Conservation (phyloP, 2,888 invertebrate genomes). For the Frankliniella fusca region DNA sequence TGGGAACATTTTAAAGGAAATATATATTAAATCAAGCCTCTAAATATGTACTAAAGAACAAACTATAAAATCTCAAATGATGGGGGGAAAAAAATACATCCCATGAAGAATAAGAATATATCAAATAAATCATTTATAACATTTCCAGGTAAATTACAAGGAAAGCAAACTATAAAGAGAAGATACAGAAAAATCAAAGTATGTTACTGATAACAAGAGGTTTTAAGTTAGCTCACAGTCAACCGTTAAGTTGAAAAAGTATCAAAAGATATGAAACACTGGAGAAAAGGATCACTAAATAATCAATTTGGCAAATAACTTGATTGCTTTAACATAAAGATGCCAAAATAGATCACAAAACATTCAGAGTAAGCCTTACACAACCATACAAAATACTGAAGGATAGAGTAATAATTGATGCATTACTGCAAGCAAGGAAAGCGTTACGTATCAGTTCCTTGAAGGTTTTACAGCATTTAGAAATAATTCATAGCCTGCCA, state of each 20-base stretch:
- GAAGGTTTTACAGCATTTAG: too few species aligned
- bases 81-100: neutral
- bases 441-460: neutral
- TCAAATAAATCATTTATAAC: neutral
- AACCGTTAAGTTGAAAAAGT: neutral
- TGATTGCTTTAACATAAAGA: neutral
- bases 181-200: neutral
- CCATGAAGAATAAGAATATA: neutral
- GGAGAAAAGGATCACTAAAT: neutral
- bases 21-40: neutral
- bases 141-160: neutral
- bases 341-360: neutral
- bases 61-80: neutral
- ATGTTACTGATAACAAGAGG: neutral
- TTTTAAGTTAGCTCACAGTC: neutral
- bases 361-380: neutral
- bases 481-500: too few species aligned
- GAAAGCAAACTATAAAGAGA: neutral
- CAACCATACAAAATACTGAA: neutral
- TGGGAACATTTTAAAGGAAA: neutral
- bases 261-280: slow-evolving; percentile 6
- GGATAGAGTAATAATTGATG: neutral
- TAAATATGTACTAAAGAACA: neutral
- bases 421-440: neutral
- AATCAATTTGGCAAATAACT: neutral